Evolutionary conservation across 2,113 vertebrate genomes (phyloP).

Genomic region (Pituophis catenifer): DNA sequence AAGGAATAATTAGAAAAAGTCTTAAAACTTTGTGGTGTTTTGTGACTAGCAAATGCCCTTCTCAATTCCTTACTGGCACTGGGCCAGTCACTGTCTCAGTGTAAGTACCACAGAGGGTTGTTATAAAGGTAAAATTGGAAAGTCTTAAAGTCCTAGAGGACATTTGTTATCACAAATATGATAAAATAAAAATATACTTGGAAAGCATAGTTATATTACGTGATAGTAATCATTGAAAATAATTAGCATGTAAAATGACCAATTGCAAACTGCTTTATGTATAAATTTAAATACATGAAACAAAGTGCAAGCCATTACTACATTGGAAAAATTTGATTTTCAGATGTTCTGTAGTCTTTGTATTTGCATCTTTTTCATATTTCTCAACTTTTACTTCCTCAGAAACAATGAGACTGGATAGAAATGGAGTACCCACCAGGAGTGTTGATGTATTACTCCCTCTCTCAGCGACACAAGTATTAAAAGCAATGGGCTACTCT

Average conservation of each 20-base stretch:
- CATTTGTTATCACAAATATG: not conserved
- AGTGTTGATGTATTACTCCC: not conserved
- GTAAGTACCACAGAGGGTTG: not conserved
- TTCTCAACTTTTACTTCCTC: not conserved
- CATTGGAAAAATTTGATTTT: not conserved
- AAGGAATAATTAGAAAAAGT: not conserved
- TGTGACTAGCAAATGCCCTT: not conserved
- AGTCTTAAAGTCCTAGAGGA: not conserved
- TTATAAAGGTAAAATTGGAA: not conserved
- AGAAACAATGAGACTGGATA: not conserved
- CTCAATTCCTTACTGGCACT: not conserved
- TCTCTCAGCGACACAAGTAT: not conserved
- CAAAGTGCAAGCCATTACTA: not conserved
- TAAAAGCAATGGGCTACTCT: not conserved
- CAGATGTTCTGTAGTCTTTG: not conserved
- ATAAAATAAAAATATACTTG: not conserved
- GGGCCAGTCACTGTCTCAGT: not conserved
- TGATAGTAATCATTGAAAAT: not conserved
- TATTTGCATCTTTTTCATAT: not conserved
- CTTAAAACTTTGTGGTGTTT: not conserved
- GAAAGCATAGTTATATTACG: not conserved
- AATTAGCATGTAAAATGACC: not conserved
- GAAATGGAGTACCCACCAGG: not conserved
- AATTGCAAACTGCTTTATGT: not conserved
- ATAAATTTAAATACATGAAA: not conserved